phyloP scores from a whole-genome alignment of 2,797 vertebrate genomes.

The Sarcophilus harrisii region DNA sequence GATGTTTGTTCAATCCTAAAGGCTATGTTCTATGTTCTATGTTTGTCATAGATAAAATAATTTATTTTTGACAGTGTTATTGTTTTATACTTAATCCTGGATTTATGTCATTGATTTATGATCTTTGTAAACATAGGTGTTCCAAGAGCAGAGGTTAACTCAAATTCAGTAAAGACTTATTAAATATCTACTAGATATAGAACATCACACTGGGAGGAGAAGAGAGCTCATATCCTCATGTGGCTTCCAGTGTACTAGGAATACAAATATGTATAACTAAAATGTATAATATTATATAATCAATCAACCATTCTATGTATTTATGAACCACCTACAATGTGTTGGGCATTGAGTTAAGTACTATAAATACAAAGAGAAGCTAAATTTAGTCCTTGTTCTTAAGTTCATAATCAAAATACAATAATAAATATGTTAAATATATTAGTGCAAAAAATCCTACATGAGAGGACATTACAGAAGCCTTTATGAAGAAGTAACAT shows the following conservation, averaged over 20 bases:
- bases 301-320: not conserved
- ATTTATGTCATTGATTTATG: not conserved
- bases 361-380: too few relatives aligned
- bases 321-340: not conserved
- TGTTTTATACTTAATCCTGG: not conserved
- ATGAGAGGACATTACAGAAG: not conserved
- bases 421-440: too few relatives aligned
- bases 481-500: not conserved
- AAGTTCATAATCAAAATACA: too few relatives aligned
- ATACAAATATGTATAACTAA: not conserved
- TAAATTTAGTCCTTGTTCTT: not conserved
- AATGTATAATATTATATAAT: not conserved
- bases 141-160: not conserved
- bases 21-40: not conserved
- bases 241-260: not conserved
- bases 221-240: not conserved
- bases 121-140: not conserved
- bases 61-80: not conserved
- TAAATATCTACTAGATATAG: not conserved
- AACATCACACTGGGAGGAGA: not conserved
- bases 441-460: too few relatives aligned
- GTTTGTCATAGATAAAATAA: not conserved
- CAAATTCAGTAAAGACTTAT: not conserved
- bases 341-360: not conserved
- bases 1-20: not conserved